Evolutionary conservation across 2,888 invertebrate species (phyloP).

Genomic region (Caenorhabditis virilis): DNA sequence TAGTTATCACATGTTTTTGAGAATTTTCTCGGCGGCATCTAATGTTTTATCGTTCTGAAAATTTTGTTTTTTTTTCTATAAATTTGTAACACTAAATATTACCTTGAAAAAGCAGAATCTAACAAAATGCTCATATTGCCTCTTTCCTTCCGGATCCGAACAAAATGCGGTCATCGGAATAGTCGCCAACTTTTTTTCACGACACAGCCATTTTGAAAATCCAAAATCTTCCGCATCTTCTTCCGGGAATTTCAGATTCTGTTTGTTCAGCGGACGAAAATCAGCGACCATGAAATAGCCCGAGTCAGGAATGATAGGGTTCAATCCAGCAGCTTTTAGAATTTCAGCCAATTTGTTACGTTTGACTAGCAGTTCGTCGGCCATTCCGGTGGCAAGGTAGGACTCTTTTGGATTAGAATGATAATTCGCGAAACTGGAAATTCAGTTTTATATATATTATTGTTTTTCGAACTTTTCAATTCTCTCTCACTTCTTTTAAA

Average conservation of each 20-base stretch:
- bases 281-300: conserved; percentile 97
- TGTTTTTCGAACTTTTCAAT: background rate
- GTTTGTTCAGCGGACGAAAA: no score
- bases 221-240: conserved; percentile 77
- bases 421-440: conserved; percentile 23
- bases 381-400: conserved; percentile 81
- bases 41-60: conserved; percentile 57
- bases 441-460: no score
- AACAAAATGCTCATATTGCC: conserved; percentile 55
- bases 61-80: no score
- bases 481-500: background rate
- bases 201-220: conserved; percentile 94
- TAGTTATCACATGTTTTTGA: no score
- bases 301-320: conserved; percentile 85
- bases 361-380: conserved; percentile 79
- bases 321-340: conserved; percentile 69
- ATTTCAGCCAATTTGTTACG: conserved; percentile 81
- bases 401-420: conserved; percentile 71
- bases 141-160: conserved; percentile 69
- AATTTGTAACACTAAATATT: no score
- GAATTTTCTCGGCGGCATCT: conserved; percentile 57
- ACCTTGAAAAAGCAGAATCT: conserved; percentile 65
- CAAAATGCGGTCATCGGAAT: conserved; percentile 96
- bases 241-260: background rate
- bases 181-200: conserved; percentile 84